Conservation (phyloP, 1,140 invertebrate species). For the Eueides isabella region DNA sequence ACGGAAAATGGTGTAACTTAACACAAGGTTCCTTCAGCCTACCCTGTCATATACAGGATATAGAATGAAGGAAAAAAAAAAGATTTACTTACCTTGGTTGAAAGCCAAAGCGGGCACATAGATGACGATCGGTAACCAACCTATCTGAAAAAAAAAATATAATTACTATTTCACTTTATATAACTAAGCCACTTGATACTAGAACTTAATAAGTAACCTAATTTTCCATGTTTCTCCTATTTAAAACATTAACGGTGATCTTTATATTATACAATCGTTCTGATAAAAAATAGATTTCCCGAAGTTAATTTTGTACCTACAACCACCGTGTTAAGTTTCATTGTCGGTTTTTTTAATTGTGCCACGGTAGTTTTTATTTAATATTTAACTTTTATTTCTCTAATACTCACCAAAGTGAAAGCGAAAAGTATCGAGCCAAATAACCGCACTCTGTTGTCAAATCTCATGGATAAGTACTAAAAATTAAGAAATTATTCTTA, state of each 20-base stretch:
- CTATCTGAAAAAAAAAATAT: constrained; percentile 82
- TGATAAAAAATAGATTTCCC: no score
- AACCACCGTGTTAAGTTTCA: background rate
- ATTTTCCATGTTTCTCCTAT: background rate
- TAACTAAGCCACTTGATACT: no score
- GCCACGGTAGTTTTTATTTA: no score
- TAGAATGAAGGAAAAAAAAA: background rate
- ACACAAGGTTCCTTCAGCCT: no score
- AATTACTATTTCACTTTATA: no score
- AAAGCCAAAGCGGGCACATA: constrained; percentile 89
- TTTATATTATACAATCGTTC: no score
- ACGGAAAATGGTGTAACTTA: no score
- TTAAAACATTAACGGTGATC: background rate
- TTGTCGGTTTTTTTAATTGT: no score
- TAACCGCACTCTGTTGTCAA: constrained; percentile 87
- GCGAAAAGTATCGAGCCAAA: constrained; percentile 89
- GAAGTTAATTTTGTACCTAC: no score
- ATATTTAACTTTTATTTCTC: constrained; percentile 32
- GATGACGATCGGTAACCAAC: constrained; percentile 87
- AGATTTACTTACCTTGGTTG: constrained; percentile 85
- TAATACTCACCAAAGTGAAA: constrained; percentile 85
- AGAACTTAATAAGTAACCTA: background rate
- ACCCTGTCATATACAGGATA: no score
- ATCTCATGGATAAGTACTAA: constrained; percentile 92
- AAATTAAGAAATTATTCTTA: constrained; percentile 43